Evolutionary conservation across 2,888 invertebrate genomes (phyloP), one percentile per base, ranked within the genome.

Genomic region (Chloroclysta siterata): DNA sequence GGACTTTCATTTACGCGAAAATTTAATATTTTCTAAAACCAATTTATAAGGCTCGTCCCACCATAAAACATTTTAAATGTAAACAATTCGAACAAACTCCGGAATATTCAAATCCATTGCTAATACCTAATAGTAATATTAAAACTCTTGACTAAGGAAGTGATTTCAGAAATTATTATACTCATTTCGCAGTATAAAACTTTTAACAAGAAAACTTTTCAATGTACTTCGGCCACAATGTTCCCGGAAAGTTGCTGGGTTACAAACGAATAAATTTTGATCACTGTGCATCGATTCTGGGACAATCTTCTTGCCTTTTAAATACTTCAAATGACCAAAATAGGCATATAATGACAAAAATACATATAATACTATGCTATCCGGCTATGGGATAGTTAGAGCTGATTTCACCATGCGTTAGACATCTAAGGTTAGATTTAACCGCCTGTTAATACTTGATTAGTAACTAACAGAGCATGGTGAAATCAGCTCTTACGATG

Each of bases 131-230:
- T 53, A 50, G 48, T 58, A 77, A 77, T 81, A 83, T 82, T 82
- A 80, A 78, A 78, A 78, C 75, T 78, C 73, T 83, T 84, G 82
- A 80, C 84, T 85, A 83, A 82, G 85, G 84, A 87, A 88, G 85
- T 87, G 86, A 90, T 89, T 90, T 85, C 83, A 82, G 83, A 85
- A 90, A 88, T 88, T 89, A 90, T 90, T 88, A 90, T 90, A 88
- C 89, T 85, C 89, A 89, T 89, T 90, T 85, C 84, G 86, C 88
- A 86, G 88, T 90, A 87, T 85, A 83, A 83, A 92, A 92, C 85
- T 92, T 92, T 90, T 92, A 92, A 92, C 91, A 92, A 92, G 92
- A 91, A 91, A 92, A 92, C 87, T 92, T 91, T 83, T 72, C 84
- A 84, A 83, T 86, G 85, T 87, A 85, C 86, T 77, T 78, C 82